Conservation (phyloP, 2,888 invertebrate species). For the Emmelina monodactyla region DNA sequence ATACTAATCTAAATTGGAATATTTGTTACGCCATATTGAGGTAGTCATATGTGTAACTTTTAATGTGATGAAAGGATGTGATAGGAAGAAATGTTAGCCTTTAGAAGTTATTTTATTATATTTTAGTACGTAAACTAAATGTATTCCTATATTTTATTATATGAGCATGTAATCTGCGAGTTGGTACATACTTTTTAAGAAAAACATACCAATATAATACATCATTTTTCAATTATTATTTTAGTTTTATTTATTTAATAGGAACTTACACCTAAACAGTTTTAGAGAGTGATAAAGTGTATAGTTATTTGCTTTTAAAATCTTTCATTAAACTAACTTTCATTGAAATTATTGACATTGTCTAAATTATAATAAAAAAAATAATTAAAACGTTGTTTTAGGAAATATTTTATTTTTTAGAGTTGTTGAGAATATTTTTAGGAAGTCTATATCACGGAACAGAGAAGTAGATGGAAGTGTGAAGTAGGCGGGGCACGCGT, state of each 20-base stretch:
- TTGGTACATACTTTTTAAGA: conserved; percentile 40
- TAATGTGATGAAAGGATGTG: conserved; percentile 57
- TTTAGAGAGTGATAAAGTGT: no score
- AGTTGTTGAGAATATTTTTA: background rate
- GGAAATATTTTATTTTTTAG: background rate
- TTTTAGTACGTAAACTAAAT: background rate
- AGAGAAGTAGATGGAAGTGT: no score
- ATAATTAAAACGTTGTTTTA: background rate
- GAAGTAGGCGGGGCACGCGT: no score
- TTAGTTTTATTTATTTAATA: background rate
- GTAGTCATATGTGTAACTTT: conserved; percentile 17
- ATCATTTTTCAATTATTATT: conserved; percentile 17
- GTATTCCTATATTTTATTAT: conserved; percentile 59
- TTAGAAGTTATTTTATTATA: conserved; percentile 15
- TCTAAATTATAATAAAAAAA: background rate
- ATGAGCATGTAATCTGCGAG: conserved; percentile 26
- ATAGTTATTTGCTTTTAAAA: no score
- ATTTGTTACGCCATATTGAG: conserved; percentile 19
- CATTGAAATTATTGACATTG: no score
- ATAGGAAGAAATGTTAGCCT: conserved; percentile 32
- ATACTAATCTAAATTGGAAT: background rate
- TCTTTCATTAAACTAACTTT: no score
- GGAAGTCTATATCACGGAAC: no score
- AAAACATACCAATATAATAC: conserved; percentile 37
- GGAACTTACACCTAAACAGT: background rate